A percentile compares a stretch with the other conserved stretches of the same genome.
Evolutionary conservation across 2,888 invertebrate genomes (phyloP).

Genomic region (Drosophila affinis): DNA sequence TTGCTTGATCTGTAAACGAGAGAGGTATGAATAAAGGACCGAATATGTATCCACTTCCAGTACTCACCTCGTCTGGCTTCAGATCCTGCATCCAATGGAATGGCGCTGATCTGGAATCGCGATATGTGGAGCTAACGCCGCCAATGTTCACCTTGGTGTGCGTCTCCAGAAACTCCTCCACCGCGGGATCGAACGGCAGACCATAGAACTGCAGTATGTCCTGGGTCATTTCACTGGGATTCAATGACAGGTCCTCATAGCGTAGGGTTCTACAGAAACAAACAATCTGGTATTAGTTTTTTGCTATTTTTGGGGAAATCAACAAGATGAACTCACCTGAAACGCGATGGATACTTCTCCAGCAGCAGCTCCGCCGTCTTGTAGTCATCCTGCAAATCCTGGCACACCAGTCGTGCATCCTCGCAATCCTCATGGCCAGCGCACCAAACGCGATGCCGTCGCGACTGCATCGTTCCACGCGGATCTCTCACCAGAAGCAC

Average conservation of each 20-base stretch:
- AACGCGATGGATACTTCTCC: conserved; percentile 88
- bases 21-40: background rate
- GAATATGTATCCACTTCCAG: background rate
- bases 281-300: background rate
- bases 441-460: conserved; percentile 89
- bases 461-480: conserved; percentile 92
- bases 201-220: conserved; percentile 91
- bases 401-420: conserved; percentile 90
- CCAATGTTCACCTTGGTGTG: conserved; percentile 92
- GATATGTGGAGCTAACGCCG: conserved; percentile 93
- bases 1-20: conserved; percentile 73
- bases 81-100: conserved; percentile 93
- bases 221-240: conserved; percentile 88
- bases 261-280: conserved; percentile 87
- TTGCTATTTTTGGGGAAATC: background rate
- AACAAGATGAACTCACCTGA: conserved; percentile 86
- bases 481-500: conserved; percentile 93
- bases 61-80: conserved; percentile 87
- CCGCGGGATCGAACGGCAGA: conserved; percentile 87
- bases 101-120: conserved; percentile 93
- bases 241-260: conserved; percentile 92
- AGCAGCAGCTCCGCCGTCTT: conserved; percentile 88
- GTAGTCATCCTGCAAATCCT: conserved; percentile 93
- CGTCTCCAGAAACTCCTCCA: conserved; percentile 90
- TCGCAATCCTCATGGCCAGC: conserved; percentile 92